Conservation (phyloP, 2,797 vertebrate genomes). For the Chrosomus eos region DNA sequence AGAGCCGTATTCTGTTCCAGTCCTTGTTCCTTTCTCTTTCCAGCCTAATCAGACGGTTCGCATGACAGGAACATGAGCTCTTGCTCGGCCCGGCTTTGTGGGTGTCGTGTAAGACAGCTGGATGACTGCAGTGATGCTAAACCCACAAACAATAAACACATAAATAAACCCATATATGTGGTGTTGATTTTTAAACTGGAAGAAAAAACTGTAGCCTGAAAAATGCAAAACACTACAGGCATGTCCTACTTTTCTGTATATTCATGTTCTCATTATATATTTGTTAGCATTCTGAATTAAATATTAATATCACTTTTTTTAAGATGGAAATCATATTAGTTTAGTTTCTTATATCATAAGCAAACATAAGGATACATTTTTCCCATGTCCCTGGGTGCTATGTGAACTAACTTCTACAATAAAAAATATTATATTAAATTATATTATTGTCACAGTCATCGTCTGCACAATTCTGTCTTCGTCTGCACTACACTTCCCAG, state of each 20-base stretch:
- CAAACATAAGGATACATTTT: too few species aligned
- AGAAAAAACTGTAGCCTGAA: not conserved
- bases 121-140: not conserved
- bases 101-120: constrained; percentile 9
- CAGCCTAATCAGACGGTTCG: constrained; percentile 36
- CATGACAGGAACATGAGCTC: constrained; percentile 42
- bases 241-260: not conserved
- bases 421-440: not conserved
- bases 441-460: too few species aligned
- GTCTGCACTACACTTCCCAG: too few species aligned
- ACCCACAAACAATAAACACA: not conserved
- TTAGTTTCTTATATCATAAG: too few species aligned
- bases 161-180: not conserved
- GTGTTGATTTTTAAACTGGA: not conserved
- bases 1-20: constrained; percentile 30
- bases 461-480: too few species aligned
- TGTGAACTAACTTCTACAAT: too few species aligned
- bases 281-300: too few species aligned
- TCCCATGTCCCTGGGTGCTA: too few species aligned
- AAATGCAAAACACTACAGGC: not conserved
- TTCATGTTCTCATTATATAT: not conserved
- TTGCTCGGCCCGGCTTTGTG: not conserved
- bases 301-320: too few species aligned
- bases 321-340: too few species aligned
- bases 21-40: constrained; percentile 22